These are phyloP conservation scores for Dicranocentrus wangi DNA, from an alignment of 2,888 invertebrate species.

Conservation along the genomic window DNA sequence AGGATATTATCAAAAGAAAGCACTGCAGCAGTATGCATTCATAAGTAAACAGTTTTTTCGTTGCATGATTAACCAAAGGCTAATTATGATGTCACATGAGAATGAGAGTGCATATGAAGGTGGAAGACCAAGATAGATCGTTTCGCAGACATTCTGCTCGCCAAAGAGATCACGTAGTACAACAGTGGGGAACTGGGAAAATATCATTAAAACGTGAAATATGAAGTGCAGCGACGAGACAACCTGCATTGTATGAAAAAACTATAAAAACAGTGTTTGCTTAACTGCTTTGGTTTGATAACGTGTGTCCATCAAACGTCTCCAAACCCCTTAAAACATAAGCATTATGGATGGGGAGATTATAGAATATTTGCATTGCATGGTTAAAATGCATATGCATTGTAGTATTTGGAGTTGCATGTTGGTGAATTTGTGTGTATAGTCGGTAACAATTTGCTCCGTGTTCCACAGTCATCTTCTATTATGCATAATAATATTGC, in stretches of 20 bases:
- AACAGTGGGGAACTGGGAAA: not conserved
- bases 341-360: not conserved
- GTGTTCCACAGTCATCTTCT: too few species aligned
- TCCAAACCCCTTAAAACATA: not conserved
- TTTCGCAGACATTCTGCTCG: not conserved
- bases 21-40: not conserved
- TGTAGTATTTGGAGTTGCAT: not conserved
- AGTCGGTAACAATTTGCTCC: too few species aligned
- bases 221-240: too few species aligned
- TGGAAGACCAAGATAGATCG: not conserved
- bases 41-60: not conserved
- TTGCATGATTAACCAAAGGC: not conserved
- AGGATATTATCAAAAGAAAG: not conserved
- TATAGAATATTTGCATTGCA: not conserved
- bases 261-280: not conserved
- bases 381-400: not conserved
- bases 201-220: too few species aligned
- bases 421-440: too few species aligned
- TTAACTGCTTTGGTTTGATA: not conserved
- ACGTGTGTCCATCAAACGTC: conserved; percentile 6
- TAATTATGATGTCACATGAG: conserved; percentile 22
- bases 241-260: too few species aligned
- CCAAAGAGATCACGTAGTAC: conserved; percentile 5
- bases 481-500: too few species aligned
- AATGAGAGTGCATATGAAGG: too few species aligned